A percentile compares a stretch with the other conserved stretches of the same genome.
Evolutionary conservation across 2,113 vertebrate species (phyloP).

Genomic region (Paralichthys olivaceus): DNA sequence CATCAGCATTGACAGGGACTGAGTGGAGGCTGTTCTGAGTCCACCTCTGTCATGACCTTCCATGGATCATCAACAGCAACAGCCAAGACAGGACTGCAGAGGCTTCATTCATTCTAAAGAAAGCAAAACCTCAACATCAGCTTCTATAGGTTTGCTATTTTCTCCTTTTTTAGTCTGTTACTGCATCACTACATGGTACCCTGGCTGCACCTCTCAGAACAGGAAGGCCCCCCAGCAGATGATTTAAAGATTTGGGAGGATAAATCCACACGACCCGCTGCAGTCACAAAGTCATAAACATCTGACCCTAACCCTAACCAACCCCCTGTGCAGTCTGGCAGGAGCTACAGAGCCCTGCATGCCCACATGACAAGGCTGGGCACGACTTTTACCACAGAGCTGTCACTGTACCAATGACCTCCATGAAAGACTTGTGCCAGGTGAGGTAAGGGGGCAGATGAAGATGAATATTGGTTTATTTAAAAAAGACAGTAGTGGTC

Average conservation of each 20-base stretch:
- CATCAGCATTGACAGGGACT: no score
- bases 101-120: no score
- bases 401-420: no score
- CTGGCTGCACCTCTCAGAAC: not conserved
- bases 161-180: not conserved
- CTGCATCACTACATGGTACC: not conserved
- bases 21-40: no score
- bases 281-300: not conserved
- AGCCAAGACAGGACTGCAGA: no score
- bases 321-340: not conserved
- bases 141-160: not conserved
- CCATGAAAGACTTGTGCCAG: no score
- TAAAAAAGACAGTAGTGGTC: no score
- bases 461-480: no score
- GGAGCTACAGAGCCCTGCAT: not conserved
- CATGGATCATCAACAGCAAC: not conserved
- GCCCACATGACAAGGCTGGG: not conserved
- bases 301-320: no score
- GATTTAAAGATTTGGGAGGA: not conserved
- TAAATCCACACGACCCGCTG: not conserved
- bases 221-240: not conserved
- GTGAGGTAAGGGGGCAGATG: no score
- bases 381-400: not conserved
- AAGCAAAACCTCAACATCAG: not conserved
- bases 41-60: not conserved